Base-by-base conservation (phyloP, 2,888 invertebrate species). In the Odontocolon sp. region DNA sequence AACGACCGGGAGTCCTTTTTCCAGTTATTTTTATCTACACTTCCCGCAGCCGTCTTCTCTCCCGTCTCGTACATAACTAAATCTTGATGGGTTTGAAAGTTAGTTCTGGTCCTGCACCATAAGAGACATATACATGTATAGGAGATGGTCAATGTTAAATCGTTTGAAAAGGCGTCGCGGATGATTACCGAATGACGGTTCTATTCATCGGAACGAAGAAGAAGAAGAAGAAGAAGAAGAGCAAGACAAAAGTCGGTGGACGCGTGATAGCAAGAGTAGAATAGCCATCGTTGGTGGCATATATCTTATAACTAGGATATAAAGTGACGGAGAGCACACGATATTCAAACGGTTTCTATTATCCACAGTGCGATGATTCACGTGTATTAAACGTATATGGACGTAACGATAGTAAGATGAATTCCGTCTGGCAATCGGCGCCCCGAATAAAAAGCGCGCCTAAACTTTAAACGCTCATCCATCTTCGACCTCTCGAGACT, bases 111-210 rank as follows among this genome's bases (percentile, higher is more conserved):
- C 21, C 3, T 40, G 26, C 8, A 28, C 9, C 18, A 33, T 63
- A 59, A 23, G 38, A 23, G 57, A 45, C 26, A 9, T 56, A 68
- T 16, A 23, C 9, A 61, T n/a, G 47, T 18, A 33, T 38, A 54
- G 23, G 23, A 45, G 36, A 23, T 31, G 21, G 23, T 23, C 59
- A 54, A 74, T 61, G 50, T 64, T 64, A 66, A 70, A 31, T 56
- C 54, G 66, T 21, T 40, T 67, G 47, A 76, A 70, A 71, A n/a
- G 66, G 66, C 45, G 47, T 40, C 66, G 26, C 61, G 54, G 42
- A 54, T 54, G 73, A 70, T 59, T 66, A 36, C 45, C 61, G 71
- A 76, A 71, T 71, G 76, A 70, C 52, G 64, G 59, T 70, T 76
- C 70, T 71, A 76, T 76, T 76, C 76, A 71, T 67, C 21, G 8